phyloP scores from a whole-genome alignment of 2,797 vertebrate species.

The Xerus rutilus region DNA sequence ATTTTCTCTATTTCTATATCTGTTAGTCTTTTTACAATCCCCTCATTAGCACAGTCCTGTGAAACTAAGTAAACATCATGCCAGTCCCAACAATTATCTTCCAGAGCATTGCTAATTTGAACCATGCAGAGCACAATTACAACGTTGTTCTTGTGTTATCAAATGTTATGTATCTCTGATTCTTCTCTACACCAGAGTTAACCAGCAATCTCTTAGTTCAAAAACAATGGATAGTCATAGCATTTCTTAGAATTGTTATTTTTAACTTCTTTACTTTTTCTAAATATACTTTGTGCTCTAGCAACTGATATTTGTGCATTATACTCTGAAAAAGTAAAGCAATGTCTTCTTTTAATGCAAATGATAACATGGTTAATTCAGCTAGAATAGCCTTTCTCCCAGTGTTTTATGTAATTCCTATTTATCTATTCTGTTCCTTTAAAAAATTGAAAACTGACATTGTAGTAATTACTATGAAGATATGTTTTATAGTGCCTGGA shows the following conservation, averaged over 20 bases:
- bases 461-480: background rate
- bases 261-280: background rate
- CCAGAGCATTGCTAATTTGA: background rate
- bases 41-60: too few species aligned
- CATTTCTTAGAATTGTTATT: background rate
- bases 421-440: background rate
- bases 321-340: background rate
- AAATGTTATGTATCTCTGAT: background rate
- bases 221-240: background rate
- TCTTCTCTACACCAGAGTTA: background rate
- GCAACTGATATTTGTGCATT: background rate
- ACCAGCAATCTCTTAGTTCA: background rate
- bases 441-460: background rate
- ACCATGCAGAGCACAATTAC: background rate
- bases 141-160: background rate
- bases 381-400: background rate
- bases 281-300: background rate
- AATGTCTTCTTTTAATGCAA: background rate
- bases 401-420: background rate
- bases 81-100: background rate
- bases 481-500: background rate
- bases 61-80: too few species aligned
- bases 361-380: background rate
- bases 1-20: too few species aligned
- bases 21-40: too few species aligned